Evolutionary conservation across 2,113 vertebrate genomes (phyloP).

Genomic region (Strigops habroptila): DNA sequence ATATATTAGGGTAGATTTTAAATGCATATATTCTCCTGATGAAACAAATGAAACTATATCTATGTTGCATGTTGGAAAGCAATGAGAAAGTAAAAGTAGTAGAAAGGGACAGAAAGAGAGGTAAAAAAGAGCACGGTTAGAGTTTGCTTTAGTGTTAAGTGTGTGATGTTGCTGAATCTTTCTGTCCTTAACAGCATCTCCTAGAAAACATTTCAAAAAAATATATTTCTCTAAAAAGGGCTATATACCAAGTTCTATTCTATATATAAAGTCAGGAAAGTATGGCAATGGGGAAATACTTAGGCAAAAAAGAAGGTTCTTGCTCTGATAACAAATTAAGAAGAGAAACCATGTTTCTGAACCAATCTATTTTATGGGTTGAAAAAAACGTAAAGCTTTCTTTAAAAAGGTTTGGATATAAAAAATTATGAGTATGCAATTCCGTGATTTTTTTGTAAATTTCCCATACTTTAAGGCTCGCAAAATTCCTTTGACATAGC

Average conservation of each 20-base stretch:
- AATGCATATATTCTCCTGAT: background rate
- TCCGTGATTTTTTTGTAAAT: background rate
- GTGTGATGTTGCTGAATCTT: accelerated
- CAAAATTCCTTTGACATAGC: background rate
- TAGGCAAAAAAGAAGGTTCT: background rate
- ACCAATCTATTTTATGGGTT: accelerated
- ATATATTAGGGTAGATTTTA: background rate
- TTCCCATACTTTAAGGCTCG: background rate
- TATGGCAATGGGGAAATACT: background rate
- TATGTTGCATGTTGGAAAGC: background rate
- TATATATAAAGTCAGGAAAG: background rate
- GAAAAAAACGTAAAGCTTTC: background rate
- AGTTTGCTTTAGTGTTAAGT: background rate
- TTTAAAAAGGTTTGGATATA: background rate
- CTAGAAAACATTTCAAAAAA: background rate
- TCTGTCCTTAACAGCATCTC: background rate
- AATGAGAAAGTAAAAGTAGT: background rate
- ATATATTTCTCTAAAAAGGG: background rate
- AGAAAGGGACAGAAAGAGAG: background rate
- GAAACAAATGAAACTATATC: background rate
- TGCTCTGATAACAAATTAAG: background rate
- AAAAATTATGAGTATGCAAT: background rate
- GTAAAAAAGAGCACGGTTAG: background rate
- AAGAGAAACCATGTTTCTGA: background rate
- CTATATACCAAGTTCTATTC: background rate